Base-by-base conservation (phyloP, 2,888 invertebrate species). In the Drosophila nr. medialis region DNA sequence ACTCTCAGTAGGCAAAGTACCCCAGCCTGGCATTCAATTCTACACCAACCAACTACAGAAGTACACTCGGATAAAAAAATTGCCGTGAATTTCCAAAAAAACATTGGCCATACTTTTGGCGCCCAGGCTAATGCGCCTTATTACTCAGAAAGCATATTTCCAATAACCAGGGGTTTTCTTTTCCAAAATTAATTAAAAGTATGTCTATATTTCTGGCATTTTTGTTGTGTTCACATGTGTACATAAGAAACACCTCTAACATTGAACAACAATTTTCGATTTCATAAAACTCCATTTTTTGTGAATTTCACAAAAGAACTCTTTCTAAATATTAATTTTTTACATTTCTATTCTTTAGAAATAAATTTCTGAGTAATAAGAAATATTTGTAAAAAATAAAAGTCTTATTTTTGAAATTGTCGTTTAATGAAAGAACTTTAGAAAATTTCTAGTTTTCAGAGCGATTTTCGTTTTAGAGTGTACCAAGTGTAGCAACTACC, bases 1-100 rank as follows among this genome's bases (percentile, higher is more conserved):
- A 83, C 83, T 80, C 84, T 59, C 74, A 29, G 36, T 38, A n/a
- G 27, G 38, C 55, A n/a, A 38, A 45, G 42, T 53, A 30, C 51
- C 24, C 30, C 48, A 34, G 42, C 50, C 58, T 15, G 45, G 70
- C 49, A 70, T 62, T 80, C 64, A 70, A 59, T 54, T 49, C 38
- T 36, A 15, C 18, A 21, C 45, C 38, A 45, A 45, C 45, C 45
- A 45, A 45, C 45, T 45, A 8, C 21, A 24, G 21, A 27, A 7
- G 27, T 18, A 29, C 45, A 27, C 49, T 49, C 18, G 1, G 21
- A 24, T 15, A 36, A 36, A 36, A 21, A 15, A 4, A 21, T 45
- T 1, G 7, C 13, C 13, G 13, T 4, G 7, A 21, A 21, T 21
- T 21, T 1, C 30, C 2, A 10, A 8, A 0, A 7, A 2, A 7